Conservation (phyloP, 2,113 vertebrate genomes). For the Trinectes maculatus region DNA sequence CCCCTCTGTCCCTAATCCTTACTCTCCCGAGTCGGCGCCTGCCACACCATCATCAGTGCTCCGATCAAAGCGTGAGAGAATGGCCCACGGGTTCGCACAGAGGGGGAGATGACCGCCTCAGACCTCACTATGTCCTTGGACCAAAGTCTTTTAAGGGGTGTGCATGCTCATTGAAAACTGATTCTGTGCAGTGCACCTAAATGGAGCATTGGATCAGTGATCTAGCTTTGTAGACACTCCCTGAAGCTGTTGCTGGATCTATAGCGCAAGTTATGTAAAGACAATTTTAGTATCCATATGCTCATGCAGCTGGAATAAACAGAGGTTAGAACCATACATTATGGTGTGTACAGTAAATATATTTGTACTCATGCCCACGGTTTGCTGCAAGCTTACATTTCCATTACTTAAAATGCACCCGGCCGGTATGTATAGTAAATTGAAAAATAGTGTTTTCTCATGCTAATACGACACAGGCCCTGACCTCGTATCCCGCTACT, state of each 20-base stretch:
- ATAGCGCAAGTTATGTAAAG: conserved; percentile 26
- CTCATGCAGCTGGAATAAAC: conserved; percentile 23
- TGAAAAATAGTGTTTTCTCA: conserved; percentile 81
- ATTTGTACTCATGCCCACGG: conserved; percentile 33
- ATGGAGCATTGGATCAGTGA: conserved; percentile 50
- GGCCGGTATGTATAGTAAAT: conserved; percentile 62
- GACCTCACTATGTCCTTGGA: conserved; percentile 72
- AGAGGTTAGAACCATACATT: conserved; percentile 9
- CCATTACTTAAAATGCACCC: conserved; percentile 55
- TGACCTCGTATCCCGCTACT: conserved; percentile 78
- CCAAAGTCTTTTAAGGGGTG: conserved; percentile 66
- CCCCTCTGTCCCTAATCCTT: conserved; percentile 71
- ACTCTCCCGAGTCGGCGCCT: conserved; percentile 63
- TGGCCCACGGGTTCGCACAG: conserved; percentile 63
- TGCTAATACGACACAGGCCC: conserved; percentile 76
- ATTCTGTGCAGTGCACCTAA: conserved; percentile 46
- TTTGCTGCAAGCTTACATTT: conserved; percentile 39
- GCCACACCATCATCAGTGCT: conserved; percentile 61
- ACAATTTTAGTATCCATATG: conserved; percentile 29
- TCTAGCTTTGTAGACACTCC: conserved; percentile 53
- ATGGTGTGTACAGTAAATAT: conserved; percentile 18
- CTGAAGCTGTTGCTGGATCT: conserved; percentile 28
- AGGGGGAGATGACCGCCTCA: conserved; percentile 69
- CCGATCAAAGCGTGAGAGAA: conserved; percentile 69
- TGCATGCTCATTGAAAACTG: conserved; percentile 47